Percentiles rank a stretch among this genome's conserved stretches.
These are phyloP conservation scores for Leptopilina drosophilae DNA, from an alignment of 2,888 invertebrate species.

Conservation along the genomic window DNA sequence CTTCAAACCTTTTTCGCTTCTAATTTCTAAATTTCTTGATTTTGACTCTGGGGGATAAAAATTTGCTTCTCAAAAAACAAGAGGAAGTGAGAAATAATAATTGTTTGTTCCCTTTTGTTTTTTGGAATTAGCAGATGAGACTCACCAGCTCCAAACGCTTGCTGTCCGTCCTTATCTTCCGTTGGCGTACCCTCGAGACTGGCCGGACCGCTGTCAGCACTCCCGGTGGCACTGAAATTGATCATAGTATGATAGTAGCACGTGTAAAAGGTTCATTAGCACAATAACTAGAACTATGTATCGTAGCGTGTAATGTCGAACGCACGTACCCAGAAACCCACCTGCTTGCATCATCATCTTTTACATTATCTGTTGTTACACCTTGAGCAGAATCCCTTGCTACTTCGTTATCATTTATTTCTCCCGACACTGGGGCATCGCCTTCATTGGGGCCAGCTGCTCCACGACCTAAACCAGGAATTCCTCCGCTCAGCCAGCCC, in stretches of 20 bases:
- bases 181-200: conserved; percentile 88
- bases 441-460: conserved; percentile 76
- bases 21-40: too few species aligned
- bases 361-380: conserved; percentile 75
- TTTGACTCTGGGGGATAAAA: too few species aligned
- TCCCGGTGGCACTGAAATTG: conserved; percentile 88
- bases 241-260: conserved; percentile 17
- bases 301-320: conserved; percentile 61
- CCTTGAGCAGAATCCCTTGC: conserved; percentile 75
- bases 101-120: too few species aligned
- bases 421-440: conserved; percentile 73
- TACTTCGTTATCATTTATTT: conserved; percentile 70
- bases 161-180: conserved; percentile 87
- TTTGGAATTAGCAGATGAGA: conserved; percentile 47
- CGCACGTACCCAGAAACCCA: conserved; percentile 70
- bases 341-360: conserved; percentile 90
- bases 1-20: too few species aligned
- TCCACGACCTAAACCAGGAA: conserved; percentile 84
- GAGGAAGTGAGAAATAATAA: too few species aligned
- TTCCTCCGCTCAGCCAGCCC: conserved; percentile 90
- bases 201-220: conserved; percentile 91
- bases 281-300: conserved; percentile 38
- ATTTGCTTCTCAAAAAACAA: too few species aligned
- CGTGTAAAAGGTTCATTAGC: conserved; percentile 25
- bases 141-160: conserved; percentile 84